phyloP scores from a whole-genome alignment of 2,797 vertebrate genomes.

The Hafferia zeledoni region DNA sequence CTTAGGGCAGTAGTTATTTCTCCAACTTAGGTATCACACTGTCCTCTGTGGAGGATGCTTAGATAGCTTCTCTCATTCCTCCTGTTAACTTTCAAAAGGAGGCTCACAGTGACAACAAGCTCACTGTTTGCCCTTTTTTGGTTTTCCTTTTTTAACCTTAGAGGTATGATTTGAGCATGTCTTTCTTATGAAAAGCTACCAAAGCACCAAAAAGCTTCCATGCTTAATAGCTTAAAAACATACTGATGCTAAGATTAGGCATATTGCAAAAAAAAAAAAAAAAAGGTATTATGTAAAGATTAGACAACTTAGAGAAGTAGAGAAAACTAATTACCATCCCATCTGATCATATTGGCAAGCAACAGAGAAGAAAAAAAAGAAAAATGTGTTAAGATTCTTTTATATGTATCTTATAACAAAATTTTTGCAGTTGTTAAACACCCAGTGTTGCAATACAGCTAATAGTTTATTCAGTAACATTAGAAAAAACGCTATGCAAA shows the following conservation, averaged over 20 bases:
- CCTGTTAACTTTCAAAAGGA: neutral
- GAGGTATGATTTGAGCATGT: neutral
- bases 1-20: neutral
- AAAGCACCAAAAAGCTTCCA: rapidly evolving
- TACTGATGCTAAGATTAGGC: neutral
- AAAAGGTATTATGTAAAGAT: neutral
- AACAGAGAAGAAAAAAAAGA: constrained; percentile 56
- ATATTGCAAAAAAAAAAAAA: neutral
- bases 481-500: neutral
- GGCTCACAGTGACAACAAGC: neutral
- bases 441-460: neutral
- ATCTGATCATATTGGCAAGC: constrained; percentile 86
- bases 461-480: neutral
- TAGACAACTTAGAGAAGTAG: constrained; percentile 39
- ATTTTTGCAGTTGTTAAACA: neutral
- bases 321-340: constrained; percentile 89
- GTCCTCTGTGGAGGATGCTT: neutral
- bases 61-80: neutral
- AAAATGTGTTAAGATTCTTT: constrained; percentile 59
- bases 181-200: neutral
- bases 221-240: neutral
- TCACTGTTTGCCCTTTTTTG: neutral
- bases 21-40: neutral
- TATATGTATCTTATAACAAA: neutral
- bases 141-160: neutral